Evolutionary conservation across 2,888 invertebrate genomes (phyloP).

Genomic region (Luperina nickerlii): DNA sequence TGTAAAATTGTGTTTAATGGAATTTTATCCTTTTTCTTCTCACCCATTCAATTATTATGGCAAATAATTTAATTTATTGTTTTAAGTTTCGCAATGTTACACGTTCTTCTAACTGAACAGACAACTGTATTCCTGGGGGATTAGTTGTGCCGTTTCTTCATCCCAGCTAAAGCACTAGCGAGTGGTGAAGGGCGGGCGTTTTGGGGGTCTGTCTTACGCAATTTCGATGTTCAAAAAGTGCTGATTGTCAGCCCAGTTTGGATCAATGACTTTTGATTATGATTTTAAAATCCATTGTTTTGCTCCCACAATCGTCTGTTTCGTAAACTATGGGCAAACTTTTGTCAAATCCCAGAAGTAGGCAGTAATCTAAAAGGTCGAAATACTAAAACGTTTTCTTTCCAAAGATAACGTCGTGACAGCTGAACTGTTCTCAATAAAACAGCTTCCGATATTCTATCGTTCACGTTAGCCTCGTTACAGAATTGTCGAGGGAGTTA

Average conservation of each 20-base stretch:
- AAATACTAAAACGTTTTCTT: background rate
- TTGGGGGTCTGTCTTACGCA: too few relatives aligned
- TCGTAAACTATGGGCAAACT: background rate
- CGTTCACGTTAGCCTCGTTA: constrained; percentile 2
- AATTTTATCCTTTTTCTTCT: too few relatives aligned
- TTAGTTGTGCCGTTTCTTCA: too few relatives aligned
- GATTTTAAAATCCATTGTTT: background rate
- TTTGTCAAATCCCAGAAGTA: background rate
- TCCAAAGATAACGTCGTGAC: background rate
- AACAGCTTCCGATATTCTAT: constrained; percentile 18
- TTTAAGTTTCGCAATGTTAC: background rate
- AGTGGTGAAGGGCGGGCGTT: too few relatives aligned
- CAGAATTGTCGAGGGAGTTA: constrained; percentile 20
- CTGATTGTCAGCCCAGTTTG: too few relatives aligned
- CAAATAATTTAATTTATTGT: background rate
- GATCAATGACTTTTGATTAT: background rate
- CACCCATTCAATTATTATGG: too few relatives aligned
- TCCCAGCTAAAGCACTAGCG: too few relatives aligned
- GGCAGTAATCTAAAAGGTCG: background rate
- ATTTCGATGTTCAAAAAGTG: too few relatives aligned
- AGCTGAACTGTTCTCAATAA: constrained; percentile 14
- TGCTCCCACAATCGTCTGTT: background rate
- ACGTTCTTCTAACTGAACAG: background rate
- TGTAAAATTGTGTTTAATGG: too few relatives aligned
- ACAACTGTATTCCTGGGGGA: background rate